phyloP scores from a whole-genome alignment of 2,888 invertebrate species.

The Mythimna impura region DNA sequence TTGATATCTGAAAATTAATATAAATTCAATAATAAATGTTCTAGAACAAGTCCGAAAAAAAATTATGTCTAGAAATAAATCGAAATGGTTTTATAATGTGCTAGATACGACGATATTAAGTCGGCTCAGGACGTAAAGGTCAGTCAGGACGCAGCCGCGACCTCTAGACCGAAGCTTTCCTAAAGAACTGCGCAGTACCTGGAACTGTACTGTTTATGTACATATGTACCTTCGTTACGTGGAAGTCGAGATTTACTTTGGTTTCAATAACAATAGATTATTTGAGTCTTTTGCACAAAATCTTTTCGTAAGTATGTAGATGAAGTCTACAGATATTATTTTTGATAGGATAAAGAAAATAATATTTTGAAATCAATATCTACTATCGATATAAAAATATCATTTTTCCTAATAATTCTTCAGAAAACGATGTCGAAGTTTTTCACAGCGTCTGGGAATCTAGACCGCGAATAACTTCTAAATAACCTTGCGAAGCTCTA shows the following conservation, averaged over 20 bases:
- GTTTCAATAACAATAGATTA: background rate
- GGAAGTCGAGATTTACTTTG: slow-evolving; percentile 9
- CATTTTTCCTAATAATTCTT: slow-evolving; percentile 14
- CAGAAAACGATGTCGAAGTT: slow-evolving; percentile 6
- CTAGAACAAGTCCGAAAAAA: background rate
- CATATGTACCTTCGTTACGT: slow-evolving; percentile 8
- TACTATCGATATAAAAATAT: background rate
- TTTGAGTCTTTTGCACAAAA: background rate
- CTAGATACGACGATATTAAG: slow-evolving; percentile 49
- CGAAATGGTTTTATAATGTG: slow-evolving; percentile 42
- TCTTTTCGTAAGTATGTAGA: background rate
- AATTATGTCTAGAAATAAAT: background rate
- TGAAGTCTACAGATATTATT: background rate
- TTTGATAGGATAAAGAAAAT: background rate
- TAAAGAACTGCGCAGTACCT: slow-evolving; percentile 59
- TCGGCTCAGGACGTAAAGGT: slow-evolving; percentile 51
- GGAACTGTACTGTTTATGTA: slow-evolving; percentile 29
- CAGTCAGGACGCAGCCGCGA: slow-evolving; percentile 58
- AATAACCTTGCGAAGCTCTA: slow-evolving; percentile 37
- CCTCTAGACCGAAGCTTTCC: slow-evolving; percentile 62
- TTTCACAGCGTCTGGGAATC: slow-evolving; percentile 25
- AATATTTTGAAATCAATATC: background rate
- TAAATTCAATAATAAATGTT: background rate
- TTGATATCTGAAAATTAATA: background rate
- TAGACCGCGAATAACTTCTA: slow-evolving; percentile 37